Evolutionary conservation across 2,888 invertebrate species (phyloP).

Genomic region (Drosophila maculinotata): DNA sequence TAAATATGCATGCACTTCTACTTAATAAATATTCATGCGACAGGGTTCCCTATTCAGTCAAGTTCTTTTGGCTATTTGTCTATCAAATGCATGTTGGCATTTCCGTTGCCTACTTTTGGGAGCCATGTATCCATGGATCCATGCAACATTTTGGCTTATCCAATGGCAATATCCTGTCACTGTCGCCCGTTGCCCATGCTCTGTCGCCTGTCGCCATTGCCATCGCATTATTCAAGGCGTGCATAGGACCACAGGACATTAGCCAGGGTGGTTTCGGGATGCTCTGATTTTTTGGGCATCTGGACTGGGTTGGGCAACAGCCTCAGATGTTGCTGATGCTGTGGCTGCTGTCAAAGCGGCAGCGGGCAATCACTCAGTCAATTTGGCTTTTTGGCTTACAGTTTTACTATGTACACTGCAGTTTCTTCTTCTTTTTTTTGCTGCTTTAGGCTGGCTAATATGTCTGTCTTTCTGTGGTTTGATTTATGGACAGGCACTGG

Average conservation of each 20-base stretch:
- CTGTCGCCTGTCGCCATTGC: constrained; percentile 20
- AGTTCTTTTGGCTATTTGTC: constrained; percentile 13
- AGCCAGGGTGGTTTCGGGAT: constrained; percentile 22
- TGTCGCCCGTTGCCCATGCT: background rate
- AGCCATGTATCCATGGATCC: background rate
- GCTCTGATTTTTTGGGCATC: constrained; percentile 1
- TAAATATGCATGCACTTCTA: background rate
- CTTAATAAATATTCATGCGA: background rate
- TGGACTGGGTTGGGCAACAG: constrained; percentile 8
- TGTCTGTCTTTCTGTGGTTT: constrained; percentile 59
- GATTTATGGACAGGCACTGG: constrained; percentile 57
- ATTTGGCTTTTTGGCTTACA: constrained; percentile 69
- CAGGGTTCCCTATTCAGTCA: background rate
- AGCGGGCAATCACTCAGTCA: constrained; percentile 69
- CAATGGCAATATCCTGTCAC: background rate
- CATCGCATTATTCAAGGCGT: constrained; percentile 54
- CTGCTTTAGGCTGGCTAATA: constrained; percentile 49
- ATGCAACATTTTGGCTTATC: constrained; percentile 8
- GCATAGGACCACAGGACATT: constrained; percentile 42
- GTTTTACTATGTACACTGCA: constrained; percentile 63
- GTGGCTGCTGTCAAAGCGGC: constrained; percentile 57
- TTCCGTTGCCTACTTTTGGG: constrained; percentile 6
- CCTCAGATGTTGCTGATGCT: constrained; percentile 60
- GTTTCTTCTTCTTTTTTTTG: constrained; percentile 10
- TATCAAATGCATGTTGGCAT: constrained; percentile 3